Conservation (phyloP, 2,797 vertebrate genomes). For the Ibycter americanus region DNA sequence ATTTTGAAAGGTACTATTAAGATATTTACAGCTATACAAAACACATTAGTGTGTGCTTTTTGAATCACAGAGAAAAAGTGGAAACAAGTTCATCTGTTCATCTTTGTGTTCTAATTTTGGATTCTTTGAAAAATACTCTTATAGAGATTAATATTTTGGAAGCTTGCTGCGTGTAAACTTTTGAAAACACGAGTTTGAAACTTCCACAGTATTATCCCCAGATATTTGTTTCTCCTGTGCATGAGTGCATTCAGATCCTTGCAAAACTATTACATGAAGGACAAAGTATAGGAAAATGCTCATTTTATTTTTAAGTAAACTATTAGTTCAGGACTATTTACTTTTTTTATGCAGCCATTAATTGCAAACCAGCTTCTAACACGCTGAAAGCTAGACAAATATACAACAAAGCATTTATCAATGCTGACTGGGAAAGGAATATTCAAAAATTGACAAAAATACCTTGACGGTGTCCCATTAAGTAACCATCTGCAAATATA, state of each 20-base stretch:
- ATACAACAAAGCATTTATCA: background rate
- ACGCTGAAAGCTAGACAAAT: background rate
- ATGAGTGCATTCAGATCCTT: background rate
- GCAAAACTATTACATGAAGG: background rate
- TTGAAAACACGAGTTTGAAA: background rate
- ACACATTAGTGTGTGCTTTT: background rate
- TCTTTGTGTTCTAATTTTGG: conserved; percentile 15
- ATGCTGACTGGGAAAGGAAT: background rate
- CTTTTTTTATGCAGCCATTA: background rate
- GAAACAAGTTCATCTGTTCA: background rate
- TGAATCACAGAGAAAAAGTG: background rate
- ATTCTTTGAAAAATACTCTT: conserved; percentile 15
- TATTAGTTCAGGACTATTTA: background rate
- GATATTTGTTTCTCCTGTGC: background rate
- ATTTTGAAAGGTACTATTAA: background rate
- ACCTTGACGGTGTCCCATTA: conserved; percentile 36
- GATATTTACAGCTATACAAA: background rate
- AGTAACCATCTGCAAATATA: conserved; percentile 41
- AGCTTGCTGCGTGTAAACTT: background rate
- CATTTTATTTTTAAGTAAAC: background rate
- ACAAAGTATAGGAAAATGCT: background rate
- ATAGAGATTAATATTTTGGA: background rate
- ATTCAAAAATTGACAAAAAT: conserved; percentile 25
- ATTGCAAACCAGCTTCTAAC: background rate
- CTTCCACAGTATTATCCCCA: background rate